Conservation (phyloP, 2,113 vertebrate genomes). For the Diglossa brunneiventris region DNA sequence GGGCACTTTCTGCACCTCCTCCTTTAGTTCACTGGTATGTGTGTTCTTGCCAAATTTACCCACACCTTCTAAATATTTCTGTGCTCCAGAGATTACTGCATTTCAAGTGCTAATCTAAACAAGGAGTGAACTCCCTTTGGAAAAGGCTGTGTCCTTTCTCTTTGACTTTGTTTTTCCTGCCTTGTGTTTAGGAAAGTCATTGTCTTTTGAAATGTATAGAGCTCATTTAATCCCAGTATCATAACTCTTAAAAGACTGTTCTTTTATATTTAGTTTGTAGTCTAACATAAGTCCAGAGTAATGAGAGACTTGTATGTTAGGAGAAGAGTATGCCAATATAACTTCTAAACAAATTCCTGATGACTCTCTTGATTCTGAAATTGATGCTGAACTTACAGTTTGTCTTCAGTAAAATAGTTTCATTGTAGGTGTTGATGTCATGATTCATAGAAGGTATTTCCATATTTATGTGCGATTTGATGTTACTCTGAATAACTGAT, state of each 20-base stretch:
- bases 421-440: neutral
- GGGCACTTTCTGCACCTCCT: neutral
- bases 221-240: neutral
- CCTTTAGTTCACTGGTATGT: neutral
- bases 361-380: neutral
- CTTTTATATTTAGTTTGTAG: neutral
- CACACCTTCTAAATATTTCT: neutral
- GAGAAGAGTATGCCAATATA: neutral
- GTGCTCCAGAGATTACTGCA: neutral
- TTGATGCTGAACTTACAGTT: neutral
- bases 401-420: neutral
- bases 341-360: neutral
- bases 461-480: neutral
- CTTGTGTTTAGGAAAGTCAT: neutral
- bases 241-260: neutral
- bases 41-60: neutral
- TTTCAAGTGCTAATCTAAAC: neutral
- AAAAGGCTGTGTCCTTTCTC: neutral
- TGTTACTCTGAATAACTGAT: neutral
- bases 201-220: neutral
- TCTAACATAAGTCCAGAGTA: neutral
- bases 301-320: neutral
- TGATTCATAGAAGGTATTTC: neutral
- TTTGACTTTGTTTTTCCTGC: neutral
- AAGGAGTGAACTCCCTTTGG: neutral